Evolutionary conservation across 2,113 vertebrate genomes (phyloP).

Genomic region (Gopherus flavomarginatus): DNA sequence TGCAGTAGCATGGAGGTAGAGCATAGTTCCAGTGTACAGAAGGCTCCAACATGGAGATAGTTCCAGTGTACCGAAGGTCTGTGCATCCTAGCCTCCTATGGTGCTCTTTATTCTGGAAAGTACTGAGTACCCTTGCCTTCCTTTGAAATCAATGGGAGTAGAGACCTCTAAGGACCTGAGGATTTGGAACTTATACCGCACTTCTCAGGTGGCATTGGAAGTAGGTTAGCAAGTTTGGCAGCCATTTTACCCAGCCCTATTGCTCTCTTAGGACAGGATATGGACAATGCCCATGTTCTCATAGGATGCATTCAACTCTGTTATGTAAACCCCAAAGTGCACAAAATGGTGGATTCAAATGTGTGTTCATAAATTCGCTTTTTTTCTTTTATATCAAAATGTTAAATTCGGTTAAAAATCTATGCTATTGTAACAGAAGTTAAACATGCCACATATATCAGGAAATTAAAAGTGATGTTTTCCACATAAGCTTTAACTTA

Average conservation of each 20-base stretch:
- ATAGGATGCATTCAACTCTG: neutral
- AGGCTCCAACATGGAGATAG: neutral
- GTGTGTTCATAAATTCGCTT: neutral
- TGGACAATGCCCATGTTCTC: rapidly evolving
- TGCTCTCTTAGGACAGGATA: neutral
- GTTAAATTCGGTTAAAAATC: neutral
- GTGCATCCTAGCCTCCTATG: neutral
- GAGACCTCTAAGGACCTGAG: neutral
- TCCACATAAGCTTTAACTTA: neutral
- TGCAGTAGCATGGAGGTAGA: neutral
- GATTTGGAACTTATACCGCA: neutral
- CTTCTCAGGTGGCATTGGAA: rapidly evolving
- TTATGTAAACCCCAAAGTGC: rapidly evolving
- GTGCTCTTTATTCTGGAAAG: neutral
- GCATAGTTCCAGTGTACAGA: neutral
- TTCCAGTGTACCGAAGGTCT: neutral
- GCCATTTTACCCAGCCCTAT: neutral
- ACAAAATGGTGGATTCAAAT: neutral
- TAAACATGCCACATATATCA: neutral
- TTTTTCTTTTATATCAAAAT: neutral
- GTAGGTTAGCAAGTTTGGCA: neutral
- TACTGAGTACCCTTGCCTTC: neutral
- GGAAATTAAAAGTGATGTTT: neutral
- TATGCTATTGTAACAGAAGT: neutral
- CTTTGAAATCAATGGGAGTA: neutral